Evolutionary conservation across 2,888 invertebrate genomes (phyloP).

Genomic region (Eupithecia subfuscata): DNA sequence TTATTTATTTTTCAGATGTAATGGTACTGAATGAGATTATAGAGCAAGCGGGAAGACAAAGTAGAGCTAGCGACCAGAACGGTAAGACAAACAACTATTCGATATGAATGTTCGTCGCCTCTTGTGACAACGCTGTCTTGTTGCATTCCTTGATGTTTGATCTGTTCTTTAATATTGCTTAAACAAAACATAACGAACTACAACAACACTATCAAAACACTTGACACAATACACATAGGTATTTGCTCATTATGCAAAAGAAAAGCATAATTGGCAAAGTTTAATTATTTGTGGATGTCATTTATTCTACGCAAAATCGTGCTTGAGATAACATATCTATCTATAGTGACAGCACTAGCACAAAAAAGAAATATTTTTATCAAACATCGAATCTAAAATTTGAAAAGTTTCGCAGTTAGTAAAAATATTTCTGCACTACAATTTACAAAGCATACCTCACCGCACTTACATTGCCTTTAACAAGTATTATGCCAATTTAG

Average conservation of each 20-base stretch:
- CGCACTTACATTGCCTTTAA: constrained; percentile 31
- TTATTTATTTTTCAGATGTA: constrained; percentile 88
- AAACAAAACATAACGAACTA: constrained; percentile 39
- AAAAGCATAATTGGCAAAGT: constrained; percentile 81
- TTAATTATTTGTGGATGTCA: constrained; percentile 75
- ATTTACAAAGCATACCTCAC: constrained; percentile 12
- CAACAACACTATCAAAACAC: constrained; percentile 55
- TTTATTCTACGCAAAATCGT: constrained; percentile 58
- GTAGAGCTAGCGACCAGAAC: constrained; percentile 93
- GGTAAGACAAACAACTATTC: constrained; percentile 84
- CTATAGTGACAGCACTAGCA: constrained; percentile 45
- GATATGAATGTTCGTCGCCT: constrained; percentile 52
- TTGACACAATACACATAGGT: constrained; percentile 59
- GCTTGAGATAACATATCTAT: constrained; percentile 34
- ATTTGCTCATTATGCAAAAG: constrained; percentile 82
- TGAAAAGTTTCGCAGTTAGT: neutral
- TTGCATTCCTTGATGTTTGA: constrained; percentile 57
- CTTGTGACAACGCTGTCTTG: constrained; percentile 56
- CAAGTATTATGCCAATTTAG: neutral
- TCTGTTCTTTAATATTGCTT: constrained; percentile 45
- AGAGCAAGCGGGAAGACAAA: constrained; percentile 96
- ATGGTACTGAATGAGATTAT: constrained; percentile 99
- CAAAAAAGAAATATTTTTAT: constrained; percentile 43
- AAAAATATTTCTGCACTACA: constrained; percentile 4
- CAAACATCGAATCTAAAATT: constrained; percentile 16